These are phyloP conservation scores for Podiceps cristatus DNA, from an alignment of 2,113 vertebrate genomes.

Conservation along the genomic window DNA sequence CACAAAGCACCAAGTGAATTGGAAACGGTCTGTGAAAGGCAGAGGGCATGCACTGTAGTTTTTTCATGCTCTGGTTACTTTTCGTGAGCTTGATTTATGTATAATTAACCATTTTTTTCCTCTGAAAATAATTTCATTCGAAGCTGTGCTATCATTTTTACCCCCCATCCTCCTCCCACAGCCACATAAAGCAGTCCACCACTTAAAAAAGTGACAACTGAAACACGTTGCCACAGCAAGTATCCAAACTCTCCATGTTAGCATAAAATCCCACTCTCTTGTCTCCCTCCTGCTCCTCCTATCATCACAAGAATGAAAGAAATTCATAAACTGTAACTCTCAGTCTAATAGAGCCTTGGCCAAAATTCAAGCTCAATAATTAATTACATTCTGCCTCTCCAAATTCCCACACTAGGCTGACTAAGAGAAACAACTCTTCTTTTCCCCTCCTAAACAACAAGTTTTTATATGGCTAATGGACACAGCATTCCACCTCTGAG, in stretches of 20 bases:
- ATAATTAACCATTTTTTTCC: conserved; percentile 51
- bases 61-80: conserved; percentile 67
- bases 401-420: conserved; percentile 42
- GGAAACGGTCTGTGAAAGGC: conserved; percentile 55
- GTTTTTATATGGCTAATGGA: conserved; percentile 31
- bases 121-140: conserved; percentile 27
- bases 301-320: conserved; percentile 34
- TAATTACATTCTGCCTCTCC: conserved; percentile 45
- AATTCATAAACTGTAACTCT: conserved; percentile 25
- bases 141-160: conserved; percentile 10
- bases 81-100: conserved; percentile 45
- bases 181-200: not conserved
- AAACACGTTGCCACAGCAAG: not conserved
- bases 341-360: not conserved
- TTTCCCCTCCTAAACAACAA: not conserved
- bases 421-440: conserved; percentile 13
- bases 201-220: not conserved
- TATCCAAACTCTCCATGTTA: not conserved
- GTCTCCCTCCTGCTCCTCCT: not conserved
- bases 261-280: not conserved
- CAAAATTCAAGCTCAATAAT: conserved; percentile 46
- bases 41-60: conserved; percentile 56
- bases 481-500: not conserved
- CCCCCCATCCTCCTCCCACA: not conserved
- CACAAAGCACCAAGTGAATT: conserved; percentile 65